Base-by-base conservation (phyloP, 2,888 invertebrate species). In the Nudaria mundana region DNA sequence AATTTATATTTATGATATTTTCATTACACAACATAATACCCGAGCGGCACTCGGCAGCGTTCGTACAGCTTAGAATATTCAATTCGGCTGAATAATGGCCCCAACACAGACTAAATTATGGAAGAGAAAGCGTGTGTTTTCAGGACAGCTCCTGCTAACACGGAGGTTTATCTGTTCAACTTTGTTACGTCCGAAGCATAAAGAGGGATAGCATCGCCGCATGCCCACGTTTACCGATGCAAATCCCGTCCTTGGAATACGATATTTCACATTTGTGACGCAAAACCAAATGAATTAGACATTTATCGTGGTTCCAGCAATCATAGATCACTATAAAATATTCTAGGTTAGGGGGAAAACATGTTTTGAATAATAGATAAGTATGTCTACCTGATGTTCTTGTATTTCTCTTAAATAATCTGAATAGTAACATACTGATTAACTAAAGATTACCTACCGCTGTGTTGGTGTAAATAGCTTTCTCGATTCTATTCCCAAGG, bases 31-130 rank as follows among this genome's bases (percentile, higher is more conserved):
- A 52, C 39, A 51, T 53, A 56, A 52, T 48, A 57, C 53, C 44
- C 34, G 39, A 36, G 37, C 33, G 43, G 32, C 25, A 30, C 38
- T 29, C 40, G 20, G 18, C 30, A 42, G 39, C 40, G 31, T 41
- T 37, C 45, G 30, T 44, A 37, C 36, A 26, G 61, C 46, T 66
- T 66, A 67, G 67, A 71, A 73, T 68, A 71, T 74, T 68, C 69
- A 66, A 67, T 72, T 67, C 60, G 52, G 34, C 45, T 71, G 67
- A 76, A 71, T 72, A 69, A 76, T 65, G 65, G 53, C 49, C n/a
- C 48, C 54, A 52, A 61, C 63, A 60, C 63, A 7, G 52, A 30
- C 51, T 71, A 64, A 73, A 70, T 70, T 68, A 75, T 68, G 63
- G 37, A 55, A 48, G 41, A 49, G 47, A 37, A 57, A 59, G 60